These are phyloP conservation scores for Chaenocephalus aceratus DNA, from an alignment of 2,113 vertebrate species.

Conservation along the genomic window DNA sequence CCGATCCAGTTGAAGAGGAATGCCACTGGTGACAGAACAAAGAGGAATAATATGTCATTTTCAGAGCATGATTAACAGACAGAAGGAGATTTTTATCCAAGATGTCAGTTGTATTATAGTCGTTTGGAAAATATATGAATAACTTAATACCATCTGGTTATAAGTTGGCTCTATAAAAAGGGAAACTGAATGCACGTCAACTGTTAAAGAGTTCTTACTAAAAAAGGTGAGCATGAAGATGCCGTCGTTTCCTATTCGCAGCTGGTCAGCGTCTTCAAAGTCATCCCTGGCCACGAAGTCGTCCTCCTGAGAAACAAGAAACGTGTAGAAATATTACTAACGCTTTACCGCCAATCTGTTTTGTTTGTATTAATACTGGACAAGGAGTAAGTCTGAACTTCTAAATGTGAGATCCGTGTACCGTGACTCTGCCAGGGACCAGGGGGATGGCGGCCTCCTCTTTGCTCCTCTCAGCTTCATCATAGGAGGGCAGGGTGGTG, in stretches of 20 bases:
- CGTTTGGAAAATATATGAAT: neutral
- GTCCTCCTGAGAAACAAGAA: conserved; percentile 88
- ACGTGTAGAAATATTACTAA: neutral
- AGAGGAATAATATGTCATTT: neutral
- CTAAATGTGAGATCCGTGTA: conserved; percentile 13
- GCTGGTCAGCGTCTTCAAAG: conserved; percentile 97
- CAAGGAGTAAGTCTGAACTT: neutral
- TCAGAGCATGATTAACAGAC: neutral
- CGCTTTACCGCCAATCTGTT: neutral
- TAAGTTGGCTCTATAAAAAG: neutral
- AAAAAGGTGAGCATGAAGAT: conserved; percentile 99
- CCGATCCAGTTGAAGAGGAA: conserved; percentile 99
- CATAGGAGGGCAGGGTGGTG: conserved; percentile 94
- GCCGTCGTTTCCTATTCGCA: conserved; percentile 99
- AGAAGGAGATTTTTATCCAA: neutral
- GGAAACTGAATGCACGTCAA: too few relatives aligned
- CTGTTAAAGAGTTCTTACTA: conserved; percentile 87
- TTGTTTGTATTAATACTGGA: neutral
- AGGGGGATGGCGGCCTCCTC: conserved; percentile 91
- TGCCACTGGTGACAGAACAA: conserved; percentile 87
- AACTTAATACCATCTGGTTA: neutral
- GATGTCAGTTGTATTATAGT: neutral
- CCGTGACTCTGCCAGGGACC: conserved; percentile 91
- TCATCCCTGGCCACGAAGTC: conserved; percentile 97
- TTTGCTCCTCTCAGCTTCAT: conserved; percentile 96